Evolutionary conservation across 1,140 invertebrate species (phyloP).

Genomic region (Anoplolepis gracilipes): DNA sequence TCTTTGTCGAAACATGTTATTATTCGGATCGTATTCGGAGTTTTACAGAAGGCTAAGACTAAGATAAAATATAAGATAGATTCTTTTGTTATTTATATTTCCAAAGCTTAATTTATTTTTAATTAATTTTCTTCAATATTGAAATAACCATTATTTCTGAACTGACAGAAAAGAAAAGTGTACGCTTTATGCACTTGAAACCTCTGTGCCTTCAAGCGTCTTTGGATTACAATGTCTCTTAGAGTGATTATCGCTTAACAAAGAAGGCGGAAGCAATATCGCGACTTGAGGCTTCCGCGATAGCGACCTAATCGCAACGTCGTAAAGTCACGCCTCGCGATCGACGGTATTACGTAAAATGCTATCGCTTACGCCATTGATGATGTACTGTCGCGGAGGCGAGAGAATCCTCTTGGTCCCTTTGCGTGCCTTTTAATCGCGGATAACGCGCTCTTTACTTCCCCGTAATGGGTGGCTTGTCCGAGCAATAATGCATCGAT

Average conservation of each 20-base stretch:
- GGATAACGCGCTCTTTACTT: conserved; percentile 5
- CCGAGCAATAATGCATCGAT: conserved; percentile 33
- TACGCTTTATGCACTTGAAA: not conserved
- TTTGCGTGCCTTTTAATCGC: conserved; percentile 7
- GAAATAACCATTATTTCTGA: not conserved
- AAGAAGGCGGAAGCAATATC: conserved; percentile 36
- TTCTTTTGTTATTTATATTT: not conserved
- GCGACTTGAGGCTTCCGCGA: not conserved
- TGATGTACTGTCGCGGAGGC: not conserved
- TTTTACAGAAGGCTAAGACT: too few relatives aligned
- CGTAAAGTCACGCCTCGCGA: conserved; percentile 20
- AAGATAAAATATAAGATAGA: not conserved
- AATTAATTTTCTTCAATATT: not conserved
- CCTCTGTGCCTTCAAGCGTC: not conserved
- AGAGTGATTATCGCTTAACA: conserved; percentile 23
- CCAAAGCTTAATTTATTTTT: too few relatives aligned
- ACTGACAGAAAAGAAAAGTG: not conserved
- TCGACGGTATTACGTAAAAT: not conserved
- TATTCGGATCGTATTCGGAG: too few relatives aligned
- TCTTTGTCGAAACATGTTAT: not conserved
- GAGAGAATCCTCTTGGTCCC: not conserved
- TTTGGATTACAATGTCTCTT: conserved; percentile 8
- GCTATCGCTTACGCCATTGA: conserved; percentile 13
- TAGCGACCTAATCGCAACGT: conserved; percentile 20
- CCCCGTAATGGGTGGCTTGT: not conserved